Conservation (phyloP, 2,888 invertebrate species). For the Anodontia alba region DNA sequence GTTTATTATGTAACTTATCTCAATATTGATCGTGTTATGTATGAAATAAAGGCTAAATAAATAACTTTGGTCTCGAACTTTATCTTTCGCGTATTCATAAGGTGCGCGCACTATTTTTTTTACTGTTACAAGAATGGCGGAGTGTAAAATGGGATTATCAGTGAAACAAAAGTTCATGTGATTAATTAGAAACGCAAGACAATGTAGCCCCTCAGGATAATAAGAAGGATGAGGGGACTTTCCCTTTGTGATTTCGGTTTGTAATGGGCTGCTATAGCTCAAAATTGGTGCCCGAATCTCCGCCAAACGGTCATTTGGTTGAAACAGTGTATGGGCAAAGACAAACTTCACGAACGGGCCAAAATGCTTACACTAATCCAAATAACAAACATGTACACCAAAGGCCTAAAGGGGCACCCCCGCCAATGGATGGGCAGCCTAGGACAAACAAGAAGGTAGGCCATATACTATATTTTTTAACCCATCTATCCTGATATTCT, state of each 20-base stretch:
- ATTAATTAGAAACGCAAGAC: not conserved
- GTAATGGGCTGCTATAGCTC: constrained; percentile 83
- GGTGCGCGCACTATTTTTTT: constrained; percentile 26
- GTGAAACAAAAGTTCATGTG: constrained; percentile 7
- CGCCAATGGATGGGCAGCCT: constrained; percentile 66
- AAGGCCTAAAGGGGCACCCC: constrained; percentile 56
- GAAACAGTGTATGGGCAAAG: constrained; percentile 76
- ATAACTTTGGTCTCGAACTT: no score
- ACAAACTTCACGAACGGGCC: constrained; percentile 63
- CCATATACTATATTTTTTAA: no score
- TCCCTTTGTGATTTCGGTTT: constrained; percentile 67
- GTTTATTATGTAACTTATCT: no score
- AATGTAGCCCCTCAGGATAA: constrained; percentile 67
- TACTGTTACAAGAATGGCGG: constrained; percentile 50
- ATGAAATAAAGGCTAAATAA: no score
- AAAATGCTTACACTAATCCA: constrained; percentile 60
- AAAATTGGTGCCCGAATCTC: constrained; percentile 82
- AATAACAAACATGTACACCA: constrained; percentile 57
- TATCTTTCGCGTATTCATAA: constrained; percentile 2
- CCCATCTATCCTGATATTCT: no score
- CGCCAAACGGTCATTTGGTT: constrained; percentile 75
- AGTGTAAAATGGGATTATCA: constrained; percentile 21
- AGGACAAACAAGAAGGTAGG: constrained; percentile 75
- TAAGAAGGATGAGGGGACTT: constrained; percentile 73
- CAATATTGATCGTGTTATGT: no score